Evolutionary conservation across 2,888 invertebrate genomes (phyloP).

Genomic region (Pseudococcus viburni): DNA sequence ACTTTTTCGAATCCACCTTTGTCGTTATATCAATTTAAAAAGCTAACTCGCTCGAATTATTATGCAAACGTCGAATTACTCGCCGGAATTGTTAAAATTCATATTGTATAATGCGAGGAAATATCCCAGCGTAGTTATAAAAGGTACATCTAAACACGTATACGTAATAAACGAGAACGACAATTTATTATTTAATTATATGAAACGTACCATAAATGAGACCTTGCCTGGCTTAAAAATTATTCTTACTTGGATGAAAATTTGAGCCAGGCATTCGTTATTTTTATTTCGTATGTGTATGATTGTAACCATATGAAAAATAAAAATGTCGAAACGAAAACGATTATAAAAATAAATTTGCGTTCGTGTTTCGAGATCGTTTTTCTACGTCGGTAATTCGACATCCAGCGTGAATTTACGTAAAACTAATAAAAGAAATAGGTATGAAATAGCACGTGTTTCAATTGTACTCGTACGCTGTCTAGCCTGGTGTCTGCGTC

Average conservation of each 20-base stretch:
- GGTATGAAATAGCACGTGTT: background rate
- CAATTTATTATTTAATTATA: slow-evolving; percentile 35
- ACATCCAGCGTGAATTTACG: background rate
- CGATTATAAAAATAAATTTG: background rate
- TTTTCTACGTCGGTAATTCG: background rate
- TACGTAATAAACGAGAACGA: background rate
- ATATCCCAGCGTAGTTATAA: background rate
- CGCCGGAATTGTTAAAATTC: slow-evolving; percentile 36
- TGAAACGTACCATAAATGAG: slow-evolving; percentile 22
- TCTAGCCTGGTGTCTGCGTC: background rate
- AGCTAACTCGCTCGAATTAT: background rate
- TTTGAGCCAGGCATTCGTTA: slow-evolving; percentile 8
- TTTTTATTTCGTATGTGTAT: background rate
- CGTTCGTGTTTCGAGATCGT: background rate
- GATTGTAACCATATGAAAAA: background rate
- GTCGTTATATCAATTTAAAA: background rate
- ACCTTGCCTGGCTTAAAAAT: slow-evolving; percentile 23
- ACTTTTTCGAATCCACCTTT: background rate
- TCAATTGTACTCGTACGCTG: background rate
- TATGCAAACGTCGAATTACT: slow-evolving; percentile 29
- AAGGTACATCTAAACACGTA: background rate
- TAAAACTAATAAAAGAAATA: background rate
- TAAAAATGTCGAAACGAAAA: slow-evolving; percentile 9
- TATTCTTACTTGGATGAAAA: background rate
- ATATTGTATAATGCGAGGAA: slow-evolving; percentile 39